Base-by-base conservation (phyloP, 2,797 vertebrate genomes). In the Xerus rutilus region DNA sequence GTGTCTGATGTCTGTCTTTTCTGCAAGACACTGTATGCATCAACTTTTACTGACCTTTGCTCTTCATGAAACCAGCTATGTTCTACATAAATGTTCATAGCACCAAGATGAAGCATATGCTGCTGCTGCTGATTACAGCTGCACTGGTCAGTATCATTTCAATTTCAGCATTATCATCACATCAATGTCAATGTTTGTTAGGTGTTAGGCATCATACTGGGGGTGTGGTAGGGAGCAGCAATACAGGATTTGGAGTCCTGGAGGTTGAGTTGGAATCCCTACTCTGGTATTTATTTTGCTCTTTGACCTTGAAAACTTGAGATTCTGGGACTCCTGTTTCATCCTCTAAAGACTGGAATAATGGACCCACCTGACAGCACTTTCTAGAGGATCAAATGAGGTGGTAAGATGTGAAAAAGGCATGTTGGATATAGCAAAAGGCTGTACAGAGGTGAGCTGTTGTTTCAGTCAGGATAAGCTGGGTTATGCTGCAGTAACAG, bases 31-130 rank as follows among this genome's bases (percentile, higher is more conserved):
- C 11, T 8, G 2, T 17, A 45, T 0, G 0, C 0, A 6, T 45
- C 43, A 7, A 77, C 62, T 92, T 28, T 76, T 28, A 18, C 11
- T 32, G n/a, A 52, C 23, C 30, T 90, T 77, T 25, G 39, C 43
- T 47, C 23, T 76, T 59, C 62, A 15, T 8, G 25, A 85, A 54
- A 35, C 70, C 18, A 23, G 39, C 25, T 23, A 2, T 49, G 28
- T 45, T 79, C 3, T 32, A 0, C 12, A 0, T 7, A 0, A 8
- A 0, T 8, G 62, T 35, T 39, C n/a, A 10, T 1, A 20, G 35
- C 35, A 25, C 28, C 3, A 17, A 43, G 39, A 10, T 30, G 47
- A 35, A 54, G 39, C 21, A n/a, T 2, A 4, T 14, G 8, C 28
- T 82, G n/a, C 47, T 39, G 69, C 20, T 15, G 32, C 20, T 13